phyloP scores from a whole-genome alignment of 1,140 invertebrate genomes.

The Drosophila subobscura region DNA sequence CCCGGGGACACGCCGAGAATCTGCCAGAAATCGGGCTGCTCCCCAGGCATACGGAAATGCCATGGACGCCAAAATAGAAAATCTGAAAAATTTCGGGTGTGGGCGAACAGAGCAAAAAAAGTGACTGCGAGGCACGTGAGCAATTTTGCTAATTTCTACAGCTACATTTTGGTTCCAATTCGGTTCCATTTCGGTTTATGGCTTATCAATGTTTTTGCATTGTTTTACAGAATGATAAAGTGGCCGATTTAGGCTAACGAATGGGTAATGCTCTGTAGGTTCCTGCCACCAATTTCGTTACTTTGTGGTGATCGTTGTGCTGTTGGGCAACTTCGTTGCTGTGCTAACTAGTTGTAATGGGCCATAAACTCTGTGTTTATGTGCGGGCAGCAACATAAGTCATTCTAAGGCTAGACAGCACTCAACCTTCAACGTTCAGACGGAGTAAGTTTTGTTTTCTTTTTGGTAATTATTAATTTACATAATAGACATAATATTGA shows the following conservation, averaged over 20 bases:
- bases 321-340: neutral
- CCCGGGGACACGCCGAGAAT: constrained; percentile 18
- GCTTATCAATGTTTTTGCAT: constrained; percentile 57
- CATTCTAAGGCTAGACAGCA: constrained; percentile 4
- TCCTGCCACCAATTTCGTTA: neutral
- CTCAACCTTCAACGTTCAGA: constrained; percentile 16
- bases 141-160: constrained; percentile 39
- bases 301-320: constrained; percentile 3
- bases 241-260: neutral
- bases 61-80: constrained; percentile 59
- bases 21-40: neutral
- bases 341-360: constrained; percentile 20
- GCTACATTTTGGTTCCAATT: constrained; percentile 3
- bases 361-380: constrained; percentile 12
- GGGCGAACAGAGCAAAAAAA: constrained; percentile 40
- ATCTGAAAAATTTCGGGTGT: constrained; percentile 42
- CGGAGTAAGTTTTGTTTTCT: constrained; percentile 1
- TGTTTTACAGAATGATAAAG: neutral
- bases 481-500: neutral
- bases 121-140: constrained; percentile 29
- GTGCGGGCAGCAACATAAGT: neutral
- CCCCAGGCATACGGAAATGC: constrained; percentile 60
- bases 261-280: constrained; percentile 33
- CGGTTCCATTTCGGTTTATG: constrained; percentile 40
- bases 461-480: neutral